Base-by-base conservation (phyloP, 2,797 vertebrate genomes). In the Oreortyx pictus region DNA sequence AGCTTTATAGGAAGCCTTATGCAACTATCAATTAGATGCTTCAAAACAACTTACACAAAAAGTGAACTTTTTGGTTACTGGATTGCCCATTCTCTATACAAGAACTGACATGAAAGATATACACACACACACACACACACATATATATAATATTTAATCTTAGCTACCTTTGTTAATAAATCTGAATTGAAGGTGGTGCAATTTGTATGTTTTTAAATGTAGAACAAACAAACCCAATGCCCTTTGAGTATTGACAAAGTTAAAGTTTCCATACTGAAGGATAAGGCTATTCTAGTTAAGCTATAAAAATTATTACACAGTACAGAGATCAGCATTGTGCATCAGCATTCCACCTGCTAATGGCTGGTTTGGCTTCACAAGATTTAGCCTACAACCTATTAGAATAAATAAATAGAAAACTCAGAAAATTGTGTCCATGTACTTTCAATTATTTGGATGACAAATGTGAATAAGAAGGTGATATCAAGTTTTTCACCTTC, bases 201-300 rank as follows among this genome's bases (percentile, higher is more conserved):
- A 3, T 13, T 74, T 74, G 16, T 81, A 68, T 27, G 43, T 78
- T 93, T 94, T 83, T 76, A 83, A 92, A 75, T 35, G 43, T 81
- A 39, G 33, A 35, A 23, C 73, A 92, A 92, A 96, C 65, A 93
- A 78, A 81, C 16, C 3, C 59, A 78, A 24, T 64, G 67, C n/a
- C 14, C 23, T 87, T 35, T 54, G 56, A 94, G 70, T 73, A 75
- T 18, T 86, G 31, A 57, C 57, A 71, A 56, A 95, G 29, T 11
- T 50, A 71, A 25, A 57, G 87, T 90, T 89, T 89, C 47, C 62
- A 86, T 82, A 73, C 31, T 2, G 15, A 78, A 94, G 35, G 15
- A 76, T 52, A 83, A 82, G 33, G 27, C 54, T 83, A 35, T 93
- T 91, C 79, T 81, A 83, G 76, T 90, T 87, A 92, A 88, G 56